These are phyloP conservation scores for Ptychoptera contaminata DNA, from an alignment of 2,888 invertebrate genomes.

Conservation along the genomic window DNA sequence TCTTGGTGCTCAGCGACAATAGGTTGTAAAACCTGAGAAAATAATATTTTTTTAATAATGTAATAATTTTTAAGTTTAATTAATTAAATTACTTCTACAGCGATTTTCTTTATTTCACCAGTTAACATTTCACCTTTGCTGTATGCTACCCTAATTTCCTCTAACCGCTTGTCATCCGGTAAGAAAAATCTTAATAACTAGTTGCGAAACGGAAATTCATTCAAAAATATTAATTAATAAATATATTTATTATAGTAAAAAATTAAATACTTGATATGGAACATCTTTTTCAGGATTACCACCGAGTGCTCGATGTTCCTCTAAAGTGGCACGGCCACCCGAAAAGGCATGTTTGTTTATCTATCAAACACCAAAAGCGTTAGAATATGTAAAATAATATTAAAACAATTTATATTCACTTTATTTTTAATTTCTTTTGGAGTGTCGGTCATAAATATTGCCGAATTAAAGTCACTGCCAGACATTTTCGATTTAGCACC, in stretches of 20 bases:
- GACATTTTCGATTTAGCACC: slow-evolving; percentile 99
- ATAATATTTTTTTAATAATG: background rate
- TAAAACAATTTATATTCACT: slow-evolving; percentile 30
- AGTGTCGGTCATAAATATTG: slow-evolving; percentile 90
- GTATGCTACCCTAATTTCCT: slow-evolving; percentile 40
- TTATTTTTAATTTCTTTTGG: slow-evolving; percentile 93
- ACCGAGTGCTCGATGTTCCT: slow-evolving; percentile 78
- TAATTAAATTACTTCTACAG: slow-evolving; percentile 44
- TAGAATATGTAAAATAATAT: background rate
- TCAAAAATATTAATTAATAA: no score
- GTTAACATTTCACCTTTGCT: slow-evolving; percentile 68
- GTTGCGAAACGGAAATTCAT: no score
- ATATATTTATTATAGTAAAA: no score
- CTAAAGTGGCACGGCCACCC: slow-evolving; percentile 83
- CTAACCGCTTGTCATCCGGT: slow-evolving; percentile 78
- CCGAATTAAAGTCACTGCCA: slow-evolving; percentile 83
- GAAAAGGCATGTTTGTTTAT: slow-evolving; percentile 96
- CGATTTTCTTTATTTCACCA: slow-evolving; percentile 84
- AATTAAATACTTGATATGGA: slow-evolving; percentile 64
- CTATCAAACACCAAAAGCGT: slow-evolving; percentile 26
- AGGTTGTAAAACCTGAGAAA: slow-evolving; percentile 26
- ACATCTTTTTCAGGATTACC: slow-evolving; percentile 96
- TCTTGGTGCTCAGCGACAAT: slow-evolving; percentile 72
- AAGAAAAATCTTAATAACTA: slow-evolving; percentile 57
- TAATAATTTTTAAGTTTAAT: background rate